phyloP scores from a whole-genome alignment of 2,113 vertebrate species.

The Clarias gariepinus region DNA sequence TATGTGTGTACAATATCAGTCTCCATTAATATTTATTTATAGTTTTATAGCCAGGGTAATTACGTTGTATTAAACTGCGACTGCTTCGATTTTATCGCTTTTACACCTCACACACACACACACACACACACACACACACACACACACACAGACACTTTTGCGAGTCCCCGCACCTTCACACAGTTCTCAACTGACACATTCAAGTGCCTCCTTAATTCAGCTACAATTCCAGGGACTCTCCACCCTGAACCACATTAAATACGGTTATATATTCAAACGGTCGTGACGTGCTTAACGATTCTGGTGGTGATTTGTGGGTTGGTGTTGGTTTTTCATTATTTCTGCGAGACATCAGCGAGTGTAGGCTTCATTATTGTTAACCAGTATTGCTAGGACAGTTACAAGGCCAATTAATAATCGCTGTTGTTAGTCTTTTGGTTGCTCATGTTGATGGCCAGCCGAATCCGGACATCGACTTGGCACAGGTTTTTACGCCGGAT shows the following conservation, averaged over 20 bases:
- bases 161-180: background rate
- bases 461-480: too few species aligned
- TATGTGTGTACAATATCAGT: background rate
- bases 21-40: slow-evolving; percentile 26
- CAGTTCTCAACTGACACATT: slow-evolving; percentile 53
- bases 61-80: slow-evolving; percentile 11
- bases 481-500: too few species aligned
- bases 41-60: slow-evolving; percentile 32
- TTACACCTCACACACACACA: slow-evolving; percentile 15
- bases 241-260: background rate
- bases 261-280: background rate
- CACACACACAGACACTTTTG: slow-evolving; percentile 2
- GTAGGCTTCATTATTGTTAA: background rate
- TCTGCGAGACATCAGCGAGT: background rate
- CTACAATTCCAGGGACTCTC: background rate
- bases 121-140: slow-evolving; percentile 16
- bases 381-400: background rate
- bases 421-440: too few species aligned
- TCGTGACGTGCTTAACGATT: background rate
- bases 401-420: background rate
- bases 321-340: background rate
- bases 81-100: background rate
- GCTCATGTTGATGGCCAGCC: too few species aligned
- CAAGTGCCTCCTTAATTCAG: slow-evolving; percentile 38
- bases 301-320: background rate